Percentiles rank a stretch among this genome's conserved stretches.
phyloP scores from a whole-genome alignment of 2,888 invertebrate species.

The Vesta saturnalis region DNA sequence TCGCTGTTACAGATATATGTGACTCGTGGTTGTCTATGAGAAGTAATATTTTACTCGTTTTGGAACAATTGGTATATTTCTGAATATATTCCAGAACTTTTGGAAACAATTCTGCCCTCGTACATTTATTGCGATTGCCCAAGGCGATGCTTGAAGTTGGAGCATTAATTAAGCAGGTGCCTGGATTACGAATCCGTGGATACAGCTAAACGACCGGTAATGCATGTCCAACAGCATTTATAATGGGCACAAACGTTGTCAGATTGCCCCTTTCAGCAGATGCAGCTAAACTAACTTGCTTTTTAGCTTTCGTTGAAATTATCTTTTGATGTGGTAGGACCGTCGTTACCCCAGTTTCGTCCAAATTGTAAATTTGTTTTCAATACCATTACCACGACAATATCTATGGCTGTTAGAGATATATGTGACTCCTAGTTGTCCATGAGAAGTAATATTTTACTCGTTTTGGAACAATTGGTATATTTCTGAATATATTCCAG shows the following conservation, averaged over 20 bases:
- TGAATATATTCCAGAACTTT: constrained; percentile 47
- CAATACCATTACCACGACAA: constrained; percentile 52
- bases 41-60: too few relatives aligned
- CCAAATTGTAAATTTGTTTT: not conserved
- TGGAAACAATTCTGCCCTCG: constrained; percentile 39
- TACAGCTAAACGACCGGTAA: too few relatives aligned
- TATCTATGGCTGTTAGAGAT: constrained; percentile 46
- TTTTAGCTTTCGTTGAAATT: not conserved
- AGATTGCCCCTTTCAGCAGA: too few relatives aligned
- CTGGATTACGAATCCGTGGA: too few relatives aligned
- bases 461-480: too few relatives aligned
- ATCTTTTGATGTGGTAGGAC: not conserved
- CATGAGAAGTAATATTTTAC: too few relatives aligned
- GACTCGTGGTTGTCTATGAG: too few relatives aligned
- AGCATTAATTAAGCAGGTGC: constrained; percentile 17
- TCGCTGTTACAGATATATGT: constrained; percentile 44
- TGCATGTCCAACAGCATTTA: too few relatives aligned
- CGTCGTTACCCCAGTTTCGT: not conserved
- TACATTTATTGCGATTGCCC: constrained; percentile 17
- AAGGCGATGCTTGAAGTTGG: constrained; percentile 19
- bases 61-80: too few relatives aligned
- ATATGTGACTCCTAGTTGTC: too few relatives aligned
- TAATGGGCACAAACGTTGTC: too few relatives aligned
- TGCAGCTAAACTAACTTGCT: not conserved
- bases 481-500: too few relatives aligned